Base-by-base conservation (phyloP, 2,888 invertebrate genomes). In the Scotopteryx bipunctaria region DNA sequence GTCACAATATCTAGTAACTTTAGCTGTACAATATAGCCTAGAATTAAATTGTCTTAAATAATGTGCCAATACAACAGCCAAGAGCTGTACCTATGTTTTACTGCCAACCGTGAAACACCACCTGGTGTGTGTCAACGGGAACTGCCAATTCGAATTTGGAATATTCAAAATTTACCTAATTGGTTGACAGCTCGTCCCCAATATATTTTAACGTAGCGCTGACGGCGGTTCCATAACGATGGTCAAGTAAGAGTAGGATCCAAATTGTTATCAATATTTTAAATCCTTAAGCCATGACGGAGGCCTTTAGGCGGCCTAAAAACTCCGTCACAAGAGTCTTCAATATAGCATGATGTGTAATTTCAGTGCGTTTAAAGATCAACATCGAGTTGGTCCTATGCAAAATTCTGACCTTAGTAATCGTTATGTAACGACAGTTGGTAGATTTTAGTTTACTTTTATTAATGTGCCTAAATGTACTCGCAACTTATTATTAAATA, bases 111-210 rank as follows among this genome's bases (percentile, higher is more conserved):
- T 40, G 43, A 40, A 43, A 35, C 66, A 71, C 76, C 86, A 83
- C 78, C 83, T 85, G 87, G 81, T 73, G 59, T 76, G 79, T 83
- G 83, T 86, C 85, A 84, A 80, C 80, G 67, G 71, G 68, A 72
- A 76, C 77, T 83, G 85, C 81, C 86, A 83, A 84, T 86, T 86
- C 77, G 72, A 76, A 81, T 78, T 77, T 43, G 45, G 55, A 52
- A 49, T 46, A 42, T 53, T 46, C 32, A 62, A 58, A 66, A 69
- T 63, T 52, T 67, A 67, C 69, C 73, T 86, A 86, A 88, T 86
- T 86, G 83, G 82, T 73, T 67, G 78, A 78, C 77, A 75, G 75
- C 69, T 73, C 68, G 78, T 72, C 78, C 81, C 67, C 78, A 80
- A 81, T 82, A n/a, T n/a, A 78, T 81, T 43, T 55, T 42, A 40